phyloP scores from a whole-genome alignment of 2,888 invertebrate species.

The Globia sparganii region DNA sequence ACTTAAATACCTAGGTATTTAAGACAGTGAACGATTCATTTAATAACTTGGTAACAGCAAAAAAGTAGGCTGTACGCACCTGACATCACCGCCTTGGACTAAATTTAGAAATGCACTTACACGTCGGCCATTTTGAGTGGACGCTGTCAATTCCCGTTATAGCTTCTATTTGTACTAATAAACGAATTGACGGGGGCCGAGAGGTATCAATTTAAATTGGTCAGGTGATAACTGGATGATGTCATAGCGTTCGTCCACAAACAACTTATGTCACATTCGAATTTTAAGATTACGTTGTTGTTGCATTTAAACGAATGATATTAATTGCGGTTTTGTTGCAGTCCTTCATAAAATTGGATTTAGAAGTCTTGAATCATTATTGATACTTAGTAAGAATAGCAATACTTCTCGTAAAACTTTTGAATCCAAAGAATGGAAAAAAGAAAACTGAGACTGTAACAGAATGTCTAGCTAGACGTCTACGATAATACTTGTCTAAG shows the following conservation, averaged over 20 bases:
- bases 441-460: not conserved
- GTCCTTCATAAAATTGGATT: not conserved
- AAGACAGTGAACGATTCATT: constrained; percentile 35
- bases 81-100: constrained; percentile 83
- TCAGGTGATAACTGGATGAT: constrained; percentile 78
- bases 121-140: constrained; percentile 68
- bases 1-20: constrained; percentile 33
- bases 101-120: constrained; percentile 86
- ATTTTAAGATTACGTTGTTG: constrained; percentile 55
- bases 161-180: constrained; percentile 65
- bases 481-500: constrained; percentile 6
- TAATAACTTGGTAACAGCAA: constrained; percentile 52
- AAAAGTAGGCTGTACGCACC: constrained; percentile 59
- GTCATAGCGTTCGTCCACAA: constrained; percentile 76
- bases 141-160: constrained; percentile 73
- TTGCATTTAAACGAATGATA: constrained; percentile 23
- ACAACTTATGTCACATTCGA: constrained; percentile 69
- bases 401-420: not conserved
- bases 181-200: constrained; percentile 61
- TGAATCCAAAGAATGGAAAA: not conserved
- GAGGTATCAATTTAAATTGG: constrained; percentile 75
- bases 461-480: not conserved
- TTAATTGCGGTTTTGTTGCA: constrained; percentile 17
- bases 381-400: not conserved
- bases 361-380: not conserved